Percentiles rank a stretch among this genome's conserved stretches.
Conservation (phyloP, 2,113 vertebrate genomes). For the Pontoporia blainvillei region DNA sequence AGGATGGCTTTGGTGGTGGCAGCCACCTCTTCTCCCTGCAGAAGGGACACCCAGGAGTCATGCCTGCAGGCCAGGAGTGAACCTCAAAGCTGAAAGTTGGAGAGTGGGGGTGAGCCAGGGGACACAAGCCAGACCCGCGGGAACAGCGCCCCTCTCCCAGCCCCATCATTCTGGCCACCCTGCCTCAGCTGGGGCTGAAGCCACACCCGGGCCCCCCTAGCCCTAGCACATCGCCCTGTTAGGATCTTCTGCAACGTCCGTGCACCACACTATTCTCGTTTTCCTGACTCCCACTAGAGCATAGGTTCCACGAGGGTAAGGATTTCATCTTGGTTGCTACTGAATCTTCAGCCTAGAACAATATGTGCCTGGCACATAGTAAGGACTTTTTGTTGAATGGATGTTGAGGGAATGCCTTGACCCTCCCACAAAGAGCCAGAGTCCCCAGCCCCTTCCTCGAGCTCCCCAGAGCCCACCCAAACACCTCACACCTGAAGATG, state of each 20-base stretch:
- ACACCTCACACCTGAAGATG: neutral
- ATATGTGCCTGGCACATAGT: neutral
- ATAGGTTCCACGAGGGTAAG: neutral
- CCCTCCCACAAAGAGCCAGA: neutral
- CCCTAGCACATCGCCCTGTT: neutral
- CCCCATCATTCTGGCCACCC: neutral
- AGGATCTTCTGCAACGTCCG: neutral
- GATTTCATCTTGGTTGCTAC: neutral
- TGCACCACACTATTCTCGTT: neutral
- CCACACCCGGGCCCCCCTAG: neutral
- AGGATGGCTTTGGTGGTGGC: constrained; percentile 52
- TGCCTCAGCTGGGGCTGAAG: neutral
- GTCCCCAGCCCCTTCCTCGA: neutral
- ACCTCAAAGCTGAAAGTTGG: neutral
- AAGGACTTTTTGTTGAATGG: neutral
- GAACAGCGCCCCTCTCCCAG: neutral
- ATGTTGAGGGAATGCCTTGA: neutral
- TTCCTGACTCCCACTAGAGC: neutral
- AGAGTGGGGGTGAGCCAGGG: neutral
- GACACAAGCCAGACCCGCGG: neutral
- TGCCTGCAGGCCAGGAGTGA: neutral
- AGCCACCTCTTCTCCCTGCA: constrained; percentile 50
- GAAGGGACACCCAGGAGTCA: neutral
- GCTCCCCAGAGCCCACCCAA: neutral
- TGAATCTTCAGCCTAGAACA: neutral